These are phyloP conservation scores for Romanogobio albipinnatus DNA, from an alignment of 2,113 vertebrate genomes.

Conservation along the genomic window DNA sequence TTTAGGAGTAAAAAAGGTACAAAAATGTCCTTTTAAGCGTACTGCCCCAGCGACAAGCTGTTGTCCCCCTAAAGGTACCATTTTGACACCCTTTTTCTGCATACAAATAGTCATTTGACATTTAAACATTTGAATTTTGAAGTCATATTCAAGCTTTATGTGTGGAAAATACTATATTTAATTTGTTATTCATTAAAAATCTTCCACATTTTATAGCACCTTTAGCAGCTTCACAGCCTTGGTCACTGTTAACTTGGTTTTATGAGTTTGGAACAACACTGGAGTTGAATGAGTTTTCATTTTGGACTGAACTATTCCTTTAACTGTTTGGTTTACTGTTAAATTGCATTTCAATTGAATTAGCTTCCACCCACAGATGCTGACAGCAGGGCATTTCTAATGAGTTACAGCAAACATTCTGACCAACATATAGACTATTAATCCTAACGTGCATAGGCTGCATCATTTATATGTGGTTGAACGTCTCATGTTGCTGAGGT, in stretches of 20 bases:
- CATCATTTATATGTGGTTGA: background rate
- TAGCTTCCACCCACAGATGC: conserved; percentile 15
- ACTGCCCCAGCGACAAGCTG: no score
- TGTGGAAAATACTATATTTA: background rate
- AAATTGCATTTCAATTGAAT: conserved; percentile 10
- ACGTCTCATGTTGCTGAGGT: background rate
- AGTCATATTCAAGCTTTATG: background rate
- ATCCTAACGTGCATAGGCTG: background rate
- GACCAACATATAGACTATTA: background rate
- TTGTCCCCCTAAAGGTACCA: no score
- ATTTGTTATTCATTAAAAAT: background rate
- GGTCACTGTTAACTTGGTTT: background rate
- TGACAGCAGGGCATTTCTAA: conserved; percentile 3
- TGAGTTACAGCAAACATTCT: conserved; percentile 5
- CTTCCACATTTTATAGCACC: background rate
- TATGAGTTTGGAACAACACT: background rate
- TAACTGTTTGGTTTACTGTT: background rate
- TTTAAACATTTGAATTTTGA: background rate
- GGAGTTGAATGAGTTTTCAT: background rate
- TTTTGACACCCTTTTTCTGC: no score
- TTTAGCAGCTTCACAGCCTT: background rate
- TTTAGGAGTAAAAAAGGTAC: no score
- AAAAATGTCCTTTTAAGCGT: no score
- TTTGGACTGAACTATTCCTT: background rate
- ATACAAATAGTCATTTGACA: background rate